A percentile compares a stretch with the other conserved stretches of the same genome.
Conservation (phyloP, 2,113 vertebrate species). For the Pterophyllum scalare region DNA sequence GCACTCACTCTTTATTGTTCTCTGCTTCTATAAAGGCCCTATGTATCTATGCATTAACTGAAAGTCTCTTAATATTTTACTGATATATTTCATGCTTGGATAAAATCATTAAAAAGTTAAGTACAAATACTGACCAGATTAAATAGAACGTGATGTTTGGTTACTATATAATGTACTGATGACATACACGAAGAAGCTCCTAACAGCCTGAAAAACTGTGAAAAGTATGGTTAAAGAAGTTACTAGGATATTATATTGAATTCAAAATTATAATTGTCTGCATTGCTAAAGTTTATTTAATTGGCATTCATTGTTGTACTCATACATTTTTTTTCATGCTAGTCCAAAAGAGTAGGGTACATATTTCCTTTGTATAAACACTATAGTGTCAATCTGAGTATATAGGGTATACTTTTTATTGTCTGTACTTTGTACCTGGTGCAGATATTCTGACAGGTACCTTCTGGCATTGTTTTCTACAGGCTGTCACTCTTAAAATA, state of each 20-base stretch:
- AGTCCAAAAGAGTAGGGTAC: background rate
- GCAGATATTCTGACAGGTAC: background rate
- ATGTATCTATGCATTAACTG: background rate
- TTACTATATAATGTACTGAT: background rate
- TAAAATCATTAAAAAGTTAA: background rate
- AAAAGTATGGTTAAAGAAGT: background rate
- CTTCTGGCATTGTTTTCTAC: background rate
- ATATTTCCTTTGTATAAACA: background rate
- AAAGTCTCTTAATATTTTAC: background rate
- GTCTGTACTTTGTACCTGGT: background rate
- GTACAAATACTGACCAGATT: background rate
- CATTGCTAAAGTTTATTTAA: background rate
- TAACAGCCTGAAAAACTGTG: background rate
- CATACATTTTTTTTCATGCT: background rate
- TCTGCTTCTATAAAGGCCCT: background rate
- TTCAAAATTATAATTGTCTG: background rate
- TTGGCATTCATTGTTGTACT: background rate
- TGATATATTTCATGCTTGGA: background rate
- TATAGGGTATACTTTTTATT: background rate
- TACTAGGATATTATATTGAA: background rate
- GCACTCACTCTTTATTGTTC: background rate
- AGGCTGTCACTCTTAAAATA: background rate
- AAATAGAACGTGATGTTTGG: background rate
- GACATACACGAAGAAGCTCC: background rate
- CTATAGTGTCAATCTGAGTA: background rate